Base-by-base conservation (phyloP, 2,888 invertebrate species). In the Trachelus stipa region DNA sequence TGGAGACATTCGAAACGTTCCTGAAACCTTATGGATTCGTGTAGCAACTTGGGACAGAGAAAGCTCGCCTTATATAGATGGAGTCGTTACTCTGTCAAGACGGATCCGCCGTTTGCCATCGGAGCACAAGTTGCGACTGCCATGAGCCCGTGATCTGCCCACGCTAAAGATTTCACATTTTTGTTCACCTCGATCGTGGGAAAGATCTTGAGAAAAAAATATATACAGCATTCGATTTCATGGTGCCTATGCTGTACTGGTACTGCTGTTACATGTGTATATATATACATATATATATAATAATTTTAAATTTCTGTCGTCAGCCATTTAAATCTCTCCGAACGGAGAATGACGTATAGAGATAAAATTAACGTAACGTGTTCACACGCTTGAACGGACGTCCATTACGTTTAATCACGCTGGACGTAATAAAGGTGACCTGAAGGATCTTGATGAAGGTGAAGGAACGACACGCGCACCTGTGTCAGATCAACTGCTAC, bases 351-450 rank as follows among this genome's bases (percentile, higher is more conserved):
- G 23, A 56, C 56, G 9, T 23, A 23, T 56, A 23, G 23, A 56
- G 56, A 23, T 75, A 81, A 81, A 82, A 73, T 81, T 80, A 80
- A 82, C 83, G 81, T 84, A 81, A 77, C 82, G 83, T 81, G 84
- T 82, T 85, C 80, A 84, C 83, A 79, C 83, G 83, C 83, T 75
- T 80, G 82, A 79, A 74, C 79, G 82, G 80, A 80, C 82, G 80
- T 79, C 81, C 82, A 81, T 83, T 82, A 83, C 81, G 83, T 77
- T 84, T 84, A 85, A 84, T 87, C 84, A 80, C 74, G 79, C 79
- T 79, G 81, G 85, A 86, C 85, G 79, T 84, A 84, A 87, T 85
- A 83, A 85, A 82, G 81, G 78, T 40, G 73, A 79, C 76, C 79
- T 79, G 81, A 76, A 82, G 56, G 56, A 23, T 56, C 56, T 56